Conservation (phyloP, 2,888 invertebrate species). For the Platypus cylindrus region DNA sequence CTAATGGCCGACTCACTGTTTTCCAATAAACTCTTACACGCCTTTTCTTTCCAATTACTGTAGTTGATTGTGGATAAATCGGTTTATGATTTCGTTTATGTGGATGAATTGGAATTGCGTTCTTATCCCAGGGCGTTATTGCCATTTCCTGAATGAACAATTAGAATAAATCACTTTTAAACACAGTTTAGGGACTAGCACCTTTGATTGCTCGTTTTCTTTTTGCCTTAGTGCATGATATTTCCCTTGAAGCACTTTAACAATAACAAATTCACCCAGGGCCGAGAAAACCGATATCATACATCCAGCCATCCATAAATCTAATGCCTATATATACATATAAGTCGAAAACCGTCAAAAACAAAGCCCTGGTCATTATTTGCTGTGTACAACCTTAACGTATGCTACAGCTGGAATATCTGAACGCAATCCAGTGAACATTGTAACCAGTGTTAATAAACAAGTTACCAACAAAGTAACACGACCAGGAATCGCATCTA, state of each 20-base stretch:
- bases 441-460: slow-evolving; percentile 72
- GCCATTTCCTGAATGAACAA: slow-evolving; percentile 24
- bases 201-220: slow-evolving; percentile 38
- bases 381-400: no score
- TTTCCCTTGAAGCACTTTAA: slow-evolving; percentile 66
- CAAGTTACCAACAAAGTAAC: slow-evolving; percentile 72
- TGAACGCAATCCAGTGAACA: slow-evolving; percentile 71
- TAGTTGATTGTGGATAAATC: no score
- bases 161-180: no score
- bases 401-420: slow-evolving; percentile 80
- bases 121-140: slow-evolving; percentile 25
- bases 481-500: slow-evolving; percentile 73
- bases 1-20: slow-evolving; percentile 21
- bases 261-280: slow-evolving; percentile 69
- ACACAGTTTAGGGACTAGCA: no score
- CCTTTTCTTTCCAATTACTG: slow-evolving; percentile 9
- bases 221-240: slow-evolving; percentile 52
- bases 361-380: no score
- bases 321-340: slow-evolving; percentile 55
- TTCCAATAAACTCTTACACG: slow-evolving; percentile 25
- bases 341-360: no score
- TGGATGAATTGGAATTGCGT: no score
- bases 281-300: slow-evolving; percentile 80
- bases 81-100: slow-evolving; percentile 5
- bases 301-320: slow-evolving; percentile 81